These are phyloP conservation scores for Sphaeramia orbicularis DNA, from an alignment of 2,797 vertebrate genomes.

Conservation along the genomic window DNA sequence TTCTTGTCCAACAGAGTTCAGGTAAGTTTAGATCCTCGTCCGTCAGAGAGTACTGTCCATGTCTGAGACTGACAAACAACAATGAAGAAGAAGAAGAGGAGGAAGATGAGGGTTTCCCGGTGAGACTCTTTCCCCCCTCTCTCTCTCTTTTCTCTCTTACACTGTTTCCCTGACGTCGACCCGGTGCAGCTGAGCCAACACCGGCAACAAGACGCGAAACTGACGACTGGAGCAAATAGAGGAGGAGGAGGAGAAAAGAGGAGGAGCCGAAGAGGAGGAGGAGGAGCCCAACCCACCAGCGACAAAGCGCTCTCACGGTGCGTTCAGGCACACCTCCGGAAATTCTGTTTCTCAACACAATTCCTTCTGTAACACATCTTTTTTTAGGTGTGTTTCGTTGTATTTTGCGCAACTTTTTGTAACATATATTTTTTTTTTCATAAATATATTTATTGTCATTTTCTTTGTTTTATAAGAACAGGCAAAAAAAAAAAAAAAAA, in stretches of 20 bases:
- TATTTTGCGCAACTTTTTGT: too few species aligned
- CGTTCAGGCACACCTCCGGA: conserved; percentile 48
- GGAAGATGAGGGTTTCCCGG: neutral
- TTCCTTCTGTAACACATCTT: neutral
- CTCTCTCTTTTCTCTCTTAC: neutral
- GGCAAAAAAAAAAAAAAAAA: too few species aligned
- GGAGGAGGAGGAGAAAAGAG: neutral
- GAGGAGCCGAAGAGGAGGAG: neutral
- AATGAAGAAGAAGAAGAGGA: neutral
- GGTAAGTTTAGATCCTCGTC: conserved; percentile 30
- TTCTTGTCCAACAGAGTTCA: conserved; percentile 1
- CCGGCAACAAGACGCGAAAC: neutral
- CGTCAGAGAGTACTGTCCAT: conserved; percentile 10
- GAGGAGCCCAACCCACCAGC: neutral
- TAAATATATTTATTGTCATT: too few species aligned
- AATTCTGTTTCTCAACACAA: neutral
- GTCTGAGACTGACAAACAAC: neutral
- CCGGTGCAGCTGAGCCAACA: neutral
- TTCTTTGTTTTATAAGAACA: too few species aligned
- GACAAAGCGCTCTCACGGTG: conserved; percentile 14
- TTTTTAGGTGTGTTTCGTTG: too few species aligned
- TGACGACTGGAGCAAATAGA: neutral
- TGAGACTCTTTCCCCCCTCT: neutral
- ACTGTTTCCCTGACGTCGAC: neutral
- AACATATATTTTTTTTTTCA: too few species aligned